Evolutionary conservation across 2,888 invertebrate species (phyloP).

Genomic region (Eudasyphora cyanicolor): DNA sequence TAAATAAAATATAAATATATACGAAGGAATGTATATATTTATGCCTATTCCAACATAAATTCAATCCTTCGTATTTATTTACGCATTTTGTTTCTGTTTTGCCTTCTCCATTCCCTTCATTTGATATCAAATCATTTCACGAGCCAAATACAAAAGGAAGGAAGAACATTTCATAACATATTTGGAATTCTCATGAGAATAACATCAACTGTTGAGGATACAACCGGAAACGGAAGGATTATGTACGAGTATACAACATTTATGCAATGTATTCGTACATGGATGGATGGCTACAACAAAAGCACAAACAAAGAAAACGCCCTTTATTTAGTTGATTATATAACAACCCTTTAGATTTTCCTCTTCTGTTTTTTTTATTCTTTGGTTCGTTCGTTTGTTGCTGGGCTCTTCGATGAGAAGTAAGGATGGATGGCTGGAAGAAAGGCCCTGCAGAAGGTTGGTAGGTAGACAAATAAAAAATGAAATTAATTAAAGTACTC

Average conservation of each 20-base stretch:
- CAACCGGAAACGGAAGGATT: constrained; percentile 9
- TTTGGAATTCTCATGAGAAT: constrained; percentile 48
- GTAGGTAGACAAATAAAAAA: constrained; percentile 27
- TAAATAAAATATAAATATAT: constrained; percentile 7
- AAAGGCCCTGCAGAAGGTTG: not conserved
- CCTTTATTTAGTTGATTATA: constrained; percentile 3
- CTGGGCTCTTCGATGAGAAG: no score
- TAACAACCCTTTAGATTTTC: constrained; percentile 20
- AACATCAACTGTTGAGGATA: constrained; percentile 44
- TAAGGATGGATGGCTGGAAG: no score
- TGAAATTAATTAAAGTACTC: constrained; percentile 26
- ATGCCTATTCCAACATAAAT: not conserved
- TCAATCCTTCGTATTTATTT: not conserved
- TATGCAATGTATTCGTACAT: not conserved
- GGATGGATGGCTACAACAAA: not conserved
- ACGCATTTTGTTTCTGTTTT: not conserved
- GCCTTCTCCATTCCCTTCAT: not conserved
- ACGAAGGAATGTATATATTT: not conserved
- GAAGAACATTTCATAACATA: constrained; percentile 16
- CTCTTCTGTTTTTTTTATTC: not conserved
- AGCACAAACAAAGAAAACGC: constrained; percentile 12
- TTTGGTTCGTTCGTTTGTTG: not conserved
- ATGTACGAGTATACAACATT: no score
- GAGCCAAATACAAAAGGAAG: not conserved
- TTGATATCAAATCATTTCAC: constrained; percentile 17